Conservation (phyloP, 2,113 vertebrate species). For the Glaucomys volans region DNA sequence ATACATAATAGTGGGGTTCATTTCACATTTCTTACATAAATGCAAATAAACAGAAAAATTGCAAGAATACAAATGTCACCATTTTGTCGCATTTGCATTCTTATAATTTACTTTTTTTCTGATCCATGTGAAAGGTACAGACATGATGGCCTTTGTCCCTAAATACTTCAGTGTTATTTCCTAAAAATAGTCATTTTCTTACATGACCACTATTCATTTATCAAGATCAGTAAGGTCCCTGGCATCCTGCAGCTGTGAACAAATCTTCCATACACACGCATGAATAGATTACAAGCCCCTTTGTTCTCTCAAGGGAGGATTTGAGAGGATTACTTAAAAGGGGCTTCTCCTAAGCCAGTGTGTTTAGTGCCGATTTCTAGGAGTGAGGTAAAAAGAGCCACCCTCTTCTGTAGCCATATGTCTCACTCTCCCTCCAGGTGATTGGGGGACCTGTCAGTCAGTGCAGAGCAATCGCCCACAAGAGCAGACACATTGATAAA, state of each 20-base stretch:
- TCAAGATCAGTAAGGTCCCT: not conserved
- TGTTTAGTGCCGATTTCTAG: not conserved
- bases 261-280: fast-evolving
- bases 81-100: not conserved
- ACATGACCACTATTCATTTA: not conserved
- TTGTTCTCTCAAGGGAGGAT: not conserved
- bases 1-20: no score
- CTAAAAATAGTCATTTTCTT: constrained; percentile 18
- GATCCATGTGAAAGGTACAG: not conserved
- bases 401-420: not conserved
- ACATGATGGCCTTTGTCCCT: not conserved
- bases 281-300: not conserved
- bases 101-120: not conserved
- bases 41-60: not conserved
- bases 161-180: not conserved
- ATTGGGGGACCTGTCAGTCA: not conserved
- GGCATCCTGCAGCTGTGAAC: not conserved
- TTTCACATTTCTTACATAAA: not conserved
- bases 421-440: not conserved
- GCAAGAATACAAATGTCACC: not conserved
- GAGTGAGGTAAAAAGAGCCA: not conserved
- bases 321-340: not conserved
- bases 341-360: not conserved
- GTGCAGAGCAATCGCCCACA: fast-evolving
- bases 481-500: not conserved